These are phyloP conservation scores for Axis porcinus DNA, from an alignment of 2,113 vertebrate species.

Conservation along the genomic window DNA sequence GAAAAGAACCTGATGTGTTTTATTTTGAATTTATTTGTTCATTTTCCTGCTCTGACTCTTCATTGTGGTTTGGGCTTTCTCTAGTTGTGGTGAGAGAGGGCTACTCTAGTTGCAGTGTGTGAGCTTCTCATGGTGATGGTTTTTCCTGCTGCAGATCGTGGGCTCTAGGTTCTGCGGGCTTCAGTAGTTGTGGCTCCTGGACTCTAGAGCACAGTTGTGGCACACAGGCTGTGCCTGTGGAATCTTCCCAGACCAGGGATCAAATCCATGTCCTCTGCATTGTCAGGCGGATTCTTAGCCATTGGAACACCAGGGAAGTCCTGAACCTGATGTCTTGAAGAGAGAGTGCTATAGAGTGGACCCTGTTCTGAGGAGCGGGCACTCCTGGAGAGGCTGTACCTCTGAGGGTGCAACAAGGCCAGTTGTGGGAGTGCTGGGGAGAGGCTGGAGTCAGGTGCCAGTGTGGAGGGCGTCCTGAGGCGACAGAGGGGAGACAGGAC, in stretches of 20 bases:
- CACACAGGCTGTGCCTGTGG: background rate
- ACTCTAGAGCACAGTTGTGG: background rate
- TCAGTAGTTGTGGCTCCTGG: background rate
- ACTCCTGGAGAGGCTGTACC: background rate
- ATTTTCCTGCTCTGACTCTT: background rate
- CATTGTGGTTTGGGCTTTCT: background rate
- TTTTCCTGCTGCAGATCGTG: background rate
- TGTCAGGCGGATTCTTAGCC: background rate
- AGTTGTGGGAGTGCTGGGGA: background rate
- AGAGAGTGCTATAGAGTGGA: background rate
- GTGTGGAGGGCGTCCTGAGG: background rate
- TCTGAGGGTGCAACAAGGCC: background rate
- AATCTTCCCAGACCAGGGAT: background rate
- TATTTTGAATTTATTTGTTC: background rate
- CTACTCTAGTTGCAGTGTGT: background rate
- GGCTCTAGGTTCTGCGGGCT: background rate
- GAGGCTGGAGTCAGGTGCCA: background rate
- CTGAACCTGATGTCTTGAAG: background rate
- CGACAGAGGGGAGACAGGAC: accelerated
- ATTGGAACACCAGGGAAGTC: background rate
- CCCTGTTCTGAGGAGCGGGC: accelerated
- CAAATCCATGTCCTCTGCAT: background rate
- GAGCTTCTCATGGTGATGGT: background rate
- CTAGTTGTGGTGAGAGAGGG: background rate
- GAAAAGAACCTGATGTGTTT: background rate